A percentile compares a stretch with the other conserved stretches of the same genome.
Conservation (phyloP, 2,113 vertebrate species). For the Chitala chitala region DNA sequence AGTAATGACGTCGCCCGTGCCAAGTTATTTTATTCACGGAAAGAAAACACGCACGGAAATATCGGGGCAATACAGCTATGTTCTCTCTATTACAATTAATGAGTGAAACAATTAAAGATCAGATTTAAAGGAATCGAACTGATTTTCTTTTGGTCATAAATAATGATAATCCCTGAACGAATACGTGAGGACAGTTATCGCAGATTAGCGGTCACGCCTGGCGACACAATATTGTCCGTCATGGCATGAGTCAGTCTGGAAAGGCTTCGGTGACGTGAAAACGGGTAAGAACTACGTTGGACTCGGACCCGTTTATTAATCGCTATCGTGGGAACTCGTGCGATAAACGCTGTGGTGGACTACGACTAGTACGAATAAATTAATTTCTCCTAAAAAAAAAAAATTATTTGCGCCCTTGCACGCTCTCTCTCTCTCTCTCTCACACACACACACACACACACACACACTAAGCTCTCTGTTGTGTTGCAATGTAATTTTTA, state of each 20-base stretch:
- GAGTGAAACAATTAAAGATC: not conserved
- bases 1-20: conserved; percentile 30
- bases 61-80: not conserved
- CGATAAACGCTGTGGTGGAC: conserved; percentile 24
- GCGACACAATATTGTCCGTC: conserved; percentile 51
- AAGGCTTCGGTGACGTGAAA: conserved; percentile 57
- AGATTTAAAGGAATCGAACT: not conserved
- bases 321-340: conserved; percentile 14
- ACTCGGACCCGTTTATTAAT: conserved; percentile 16
- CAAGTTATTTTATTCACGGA: conserved; percentile 29
- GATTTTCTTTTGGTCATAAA: not conserved
- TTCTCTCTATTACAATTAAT: not conserved
- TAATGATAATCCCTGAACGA: conserved; percentile 22
- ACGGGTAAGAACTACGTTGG: conserved; percentile 21
- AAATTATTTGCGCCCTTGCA: not conserved
- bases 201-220: conserved; percentile 47
- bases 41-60: conserved; percentile 26
- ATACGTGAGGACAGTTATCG: conserved; percentile 42
- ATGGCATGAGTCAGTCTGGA: conserved; percentile 54
- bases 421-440: not conserved
- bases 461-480: not conserved
- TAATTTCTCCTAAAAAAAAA: not conserved
- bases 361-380: not conserved
- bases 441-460: not conserved
- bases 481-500: not conserved